Evolutionary conservation across 2,113 vertebrate species (phyloP).

Genomic region (Saccopteryx bilineata): DNA sequence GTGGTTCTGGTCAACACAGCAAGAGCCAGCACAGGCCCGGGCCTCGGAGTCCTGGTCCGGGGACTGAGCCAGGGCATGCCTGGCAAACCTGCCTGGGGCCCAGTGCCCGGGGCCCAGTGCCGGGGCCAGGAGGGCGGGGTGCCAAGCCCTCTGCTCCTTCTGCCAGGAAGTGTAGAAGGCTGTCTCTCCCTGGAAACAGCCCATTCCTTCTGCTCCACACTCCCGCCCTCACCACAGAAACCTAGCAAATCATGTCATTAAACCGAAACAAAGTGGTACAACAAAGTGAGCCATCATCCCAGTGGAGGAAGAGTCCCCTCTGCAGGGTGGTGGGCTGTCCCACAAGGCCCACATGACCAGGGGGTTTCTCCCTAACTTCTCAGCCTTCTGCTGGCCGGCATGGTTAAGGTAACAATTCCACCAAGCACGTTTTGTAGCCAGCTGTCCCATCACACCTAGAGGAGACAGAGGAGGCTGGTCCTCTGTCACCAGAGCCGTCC

Average conservation of each 20-base stretch:
- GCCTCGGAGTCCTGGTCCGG: neutral
- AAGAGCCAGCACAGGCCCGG: neutral
- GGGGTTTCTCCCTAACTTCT: too few species aligned
- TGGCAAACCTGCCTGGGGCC: neutral
- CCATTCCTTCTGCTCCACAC: rapidly evolving
- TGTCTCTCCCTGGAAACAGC: neutral
- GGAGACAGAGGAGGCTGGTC: rapidly evolving
- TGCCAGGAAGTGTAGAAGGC: neutral
- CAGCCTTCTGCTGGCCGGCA: neutral
- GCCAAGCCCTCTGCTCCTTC: neutral
- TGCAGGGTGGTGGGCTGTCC: too few species aligned
- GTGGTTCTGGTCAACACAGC: too few species aligned
- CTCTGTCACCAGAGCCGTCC: rapidly evolving
- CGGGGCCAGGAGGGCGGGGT: neutral
- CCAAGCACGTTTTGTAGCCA: rapidly evolving
- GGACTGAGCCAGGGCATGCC: neutral
- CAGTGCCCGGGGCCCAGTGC: neutral
- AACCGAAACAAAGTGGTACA: neutral
- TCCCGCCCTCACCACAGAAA: neutral
- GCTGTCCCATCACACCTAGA: neutral
- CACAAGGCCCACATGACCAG: rapidly evolving
- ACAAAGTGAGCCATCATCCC: rapidly evolving
- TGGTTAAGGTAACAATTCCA: rapidly evolving
- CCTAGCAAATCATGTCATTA: rapidly evolving
- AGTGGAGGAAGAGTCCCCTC: rapidly evolving